Percentiles rank a stretch among this genome's conserved stretches.
Conservation (phyloP, 2,888 invertebrate genomes). For the Ectobius pallidus region DNA sequence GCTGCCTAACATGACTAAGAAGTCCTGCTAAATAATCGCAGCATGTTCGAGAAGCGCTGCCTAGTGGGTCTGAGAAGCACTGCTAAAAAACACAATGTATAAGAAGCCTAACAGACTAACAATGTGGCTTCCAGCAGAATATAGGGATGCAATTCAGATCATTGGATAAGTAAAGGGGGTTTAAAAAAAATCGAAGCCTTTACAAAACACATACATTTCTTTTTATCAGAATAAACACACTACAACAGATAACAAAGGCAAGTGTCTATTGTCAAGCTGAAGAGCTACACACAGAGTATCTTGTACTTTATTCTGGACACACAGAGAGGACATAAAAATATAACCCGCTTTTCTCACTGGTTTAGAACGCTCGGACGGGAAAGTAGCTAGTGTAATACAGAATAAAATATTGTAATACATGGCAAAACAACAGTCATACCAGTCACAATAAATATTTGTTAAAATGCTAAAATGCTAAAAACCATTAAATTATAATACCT, state of each 20-base stretch:
- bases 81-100: too few relatives aligned
- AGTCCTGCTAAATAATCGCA: too few relatives aligned
- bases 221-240: constrained; percentile 4
- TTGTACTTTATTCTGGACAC: constrained; percentile 19
- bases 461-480: background rate
- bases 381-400: background rate
- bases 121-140: too few relatives aligned
- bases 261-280: background rate
- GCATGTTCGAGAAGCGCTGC: too few relatives aligned
- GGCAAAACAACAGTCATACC: too few relatives aligned
- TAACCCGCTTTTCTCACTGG: background rate
- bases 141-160: too few relatives aligned
- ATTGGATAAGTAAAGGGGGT: too few relatives aligned
- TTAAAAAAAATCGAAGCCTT: background rate
- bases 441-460: too few relatives aligned
- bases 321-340: background rate
- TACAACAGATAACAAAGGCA: constrained; percentile 15
- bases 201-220: constrained; percentile 2
- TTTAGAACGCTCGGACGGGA: constrained; percentile 27
- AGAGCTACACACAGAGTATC: constrained; percentile 7
- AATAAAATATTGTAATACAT: too few relatives aligned
- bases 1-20: too few relatives aligned
- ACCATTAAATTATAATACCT: background rate
- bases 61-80: too few relatives aligned
- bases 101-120: too few relatives aligned